These are phyloP conservation scores for Sinopyrophorus schimmeli DNA, from an alignment of 2,888 invertebrate species.

Conservation along the genomic window DNA sequence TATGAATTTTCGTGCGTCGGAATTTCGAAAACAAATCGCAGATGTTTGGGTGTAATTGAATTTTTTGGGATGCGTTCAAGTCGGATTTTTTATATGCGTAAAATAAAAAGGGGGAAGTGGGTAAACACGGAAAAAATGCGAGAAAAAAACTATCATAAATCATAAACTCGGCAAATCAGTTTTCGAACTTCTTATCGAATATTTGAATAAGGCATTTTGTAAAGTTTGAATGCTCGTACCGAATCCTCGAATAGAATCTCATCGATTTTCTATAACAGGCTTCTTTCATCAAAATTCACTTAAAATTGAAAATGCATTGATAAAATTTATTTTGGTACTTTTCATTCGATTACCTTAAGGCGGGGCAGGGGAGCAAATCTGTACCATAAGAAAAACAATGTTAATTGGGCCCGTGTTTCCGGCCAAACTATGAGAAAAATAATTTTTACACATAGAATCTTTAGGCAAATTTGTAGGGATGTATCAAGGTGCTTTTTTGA, in stretches of 20 bases:
- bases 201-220: constrained; percentile 35
- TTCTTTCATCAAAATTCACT: constrained; percentile 33
- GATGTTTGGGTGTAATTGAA: constrained; percentile 9
- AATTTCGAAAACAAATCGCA: neutral
- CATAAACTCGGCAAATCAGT: constrained; percentile 34
- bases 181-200: constrained; percentile 30
- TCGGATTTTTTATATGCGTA: constrained; percentile 5
- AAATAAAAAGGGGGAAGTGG: constrained; percentile 14
- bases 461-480: too few species aligned
- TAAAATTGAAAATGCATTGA: constrained; percentile 29
- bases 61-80: too few species aligned
- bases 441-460: too few species aligned
- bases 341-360: constrained; percentile 17
- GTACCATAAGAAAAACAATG: too few species aligned
- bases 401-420: too few species aligned
- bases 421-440: too few species aligned
- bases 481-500: too few species aligned
- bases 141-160: constrained; percentile 31
- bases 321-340: constrained; percentile 15
- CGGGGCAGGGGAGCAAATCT: too few species aligned
- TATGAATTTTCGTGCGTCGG: constrained; percentile 16
- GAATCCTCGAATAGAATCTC: constrained; percentile 26
- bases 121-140: constrained; percentile 18
- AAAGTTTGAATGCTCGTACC: constrained; percentile 32
- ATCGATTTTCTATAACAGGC: constrained; percentile 31